Base-by-base conservation (phyloP, 2,888 invertebrate genomes). In the Chrysolina oricalcia region DNA sequence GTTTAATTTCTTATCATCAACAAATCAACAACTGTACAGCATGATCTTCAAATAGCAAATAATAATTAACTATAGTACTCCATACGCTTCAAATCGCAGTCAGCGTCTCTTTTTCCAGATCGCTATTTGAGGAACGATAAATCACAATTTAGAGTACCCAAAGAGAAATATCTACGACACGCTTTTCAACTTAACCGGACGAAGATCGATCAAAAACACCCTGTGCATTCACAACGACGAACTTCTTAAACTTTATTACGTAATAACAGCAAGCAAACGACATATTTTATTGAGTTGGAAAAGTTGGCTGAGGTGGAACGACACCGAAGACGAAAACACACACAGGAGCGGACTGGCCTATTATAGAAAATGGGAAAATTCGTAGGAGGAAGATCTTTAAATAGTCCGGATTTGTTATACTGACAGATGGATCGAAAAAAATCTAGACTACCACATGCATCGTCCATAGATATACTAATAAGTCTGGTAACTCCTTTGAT, bases 281-380 rank as follows among this genome's bases (percentile, higher is more conserved):
- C 70, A 41, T 53, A 68, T 67, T 50, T 41, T 64, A 75, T 71
- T 41, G 73, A 72, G 76, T 62, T 72, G 67, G 50, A 72, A 67
- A 76, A 71, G 63, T 67, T 72, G 67, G 69, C 65, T 66, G 66
- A 65, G 62, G 43, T 46, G 68, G 64, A 68, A 62, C 41, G 62
- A 53, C 62, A 43, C 63, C 62, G 72, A 74, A 53, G 59, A 27
- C 35, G 59, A 59, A 70, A 74, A 70, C 65, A 74, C 59, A 46
- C 59, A 53, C 67, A 65, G 73, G 65, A 0, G 40, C 53, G 48
- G 59, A 70, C 73, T 70, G 11, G 53, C 19, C 17, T 8, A 2
- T 8, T 9, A 17, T 2, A 48, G 48, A 17, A 17, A 17, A 8
- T 48, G 9, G 17, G 17, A 10, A 48, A 17, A 48, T 48, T 35